Evolutionary conservation across 2,888 invertebrate genomes (phyloP).

Genomic region (Abrostola triplasia): DNA sequence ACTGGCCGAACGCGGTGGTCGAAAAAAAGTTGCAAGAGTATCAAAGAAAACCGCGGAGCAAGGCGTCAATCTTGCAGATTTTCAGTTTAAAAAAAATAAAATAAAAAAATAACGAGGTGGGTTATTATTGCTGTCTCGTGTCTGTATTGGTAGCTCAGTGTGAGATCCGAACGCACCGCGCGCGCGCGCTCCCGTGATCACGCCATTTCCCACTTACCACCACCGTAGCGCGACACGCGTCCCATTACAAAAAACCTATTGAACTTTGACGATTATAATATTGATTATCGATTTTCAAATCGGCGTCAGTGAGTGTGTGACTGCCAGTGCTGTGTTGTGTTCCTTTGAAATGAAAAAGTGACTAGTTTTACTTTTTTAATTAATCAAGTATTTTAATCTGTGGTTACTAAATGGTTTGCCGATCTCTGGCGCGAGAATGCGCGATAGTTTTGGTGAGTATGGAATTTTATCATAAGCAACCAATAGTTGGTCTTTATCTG

Average conservation of each 20-base stretch:
- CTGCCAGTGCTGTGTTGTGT: conserved; percentile 61
- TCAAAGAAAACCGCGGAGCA: conserved; percentile 74
- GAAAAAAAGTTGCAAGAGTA: conserved; percentile 55
- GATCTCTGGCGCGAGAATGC: conserved; percentile 48
- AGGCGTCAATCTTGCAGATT: conserved; percentile 79
- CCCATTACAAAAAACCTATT: conserved; percentile 44
- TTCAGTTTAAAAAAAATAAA: conserved; percentile 79
- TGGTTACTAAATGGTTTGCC: conserved; percentile 47
- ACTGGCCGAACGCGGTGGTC: conserved; percentile 64
- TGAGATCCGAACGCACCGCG: conserved; percentile 79
- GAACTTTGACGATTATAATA: conserved; percentile 33
- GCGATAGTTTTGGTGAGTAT: conserved; percentile 57
- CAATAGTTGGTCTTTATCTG: conserved; percentile 33
- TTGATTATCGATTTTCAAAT: conserved; percentile 59
- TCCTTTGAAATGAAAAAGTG: conserved; percentile 57
- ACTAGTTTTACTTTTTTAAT: conserved; percentile 51
- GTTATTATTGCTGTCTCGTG: conserved; percentile 77
- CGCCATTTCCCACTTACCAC: conserved; percentile 66
- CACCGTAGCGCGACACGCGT: conserved; percentile 55
- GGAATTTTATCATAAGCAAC: conserved; percentile 19
- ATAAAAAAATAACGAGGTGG: conserved; percentile 72
- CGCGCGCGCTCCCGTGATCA: conserved; percentile 76
- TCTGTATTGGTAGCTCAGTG: conserved; percentile 78
- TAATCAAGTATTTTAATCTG: conserved; percentile 44
- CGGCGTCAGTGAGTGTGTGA: conserved; percentile 54